phyloP scores from a whole-genome alignment of 2,113 vertebrate genomes.

The Leptocoma aspasia region DNA sequence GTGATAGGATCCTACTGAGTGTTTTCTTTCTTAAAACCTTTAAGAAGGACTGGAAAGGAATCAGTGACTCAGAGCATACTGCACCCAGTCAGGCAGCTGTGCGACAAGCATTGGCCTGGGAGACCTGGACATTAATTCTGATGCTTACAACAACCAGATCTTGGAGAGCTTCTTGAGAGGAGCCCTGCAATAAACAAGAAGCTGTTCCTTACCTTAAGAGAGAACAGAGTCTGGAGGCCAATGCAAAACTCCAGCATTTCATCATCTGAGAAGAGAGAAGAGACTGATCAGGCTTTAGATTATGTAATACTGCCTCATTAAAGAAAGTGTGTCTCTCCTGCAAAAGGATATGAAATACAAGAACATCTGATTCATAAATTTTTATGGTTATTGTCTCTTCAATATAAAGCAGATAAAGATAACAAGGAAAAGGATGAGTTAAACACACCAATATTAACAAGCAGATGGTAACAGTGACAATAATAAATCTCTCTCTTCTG shows the following conservation, averaged over 20 bases:
- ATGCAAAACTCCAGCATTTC: conserved; percentile 84
- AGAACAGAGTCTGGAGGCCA: conserved; percentile 87
- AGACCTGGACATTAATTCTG: neutral
- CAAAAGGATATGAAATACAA: neutral
- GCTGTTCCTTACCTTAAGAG: conserved; percentile 84
- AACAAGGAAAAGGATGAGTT: neutral
- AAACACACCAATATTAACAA: neutral
- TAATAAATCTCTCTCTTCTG: neutral
- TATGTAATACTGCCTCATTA: neutral
- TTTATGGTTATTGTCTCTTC: neutral
- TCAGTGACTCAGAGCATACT: neutral
- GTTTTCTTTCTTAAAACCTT: neutral
- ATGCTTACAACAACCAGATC: neutral
- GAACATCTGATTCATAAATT: neutral
- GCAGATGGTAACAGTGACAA: neutral
- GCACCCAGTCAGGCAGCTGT: neutral
- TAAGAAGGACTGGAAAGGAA: neutral
- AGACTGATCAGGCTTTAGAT: neutral
- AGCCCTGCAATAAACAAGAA: neutral
- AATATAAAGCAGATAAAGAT: neutral
- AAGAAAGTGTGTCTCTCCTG: neutral
- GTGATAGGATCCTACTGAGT: neutral
- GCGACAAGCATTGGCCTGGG: neutral
- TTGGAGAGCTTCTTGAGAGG: neutral
- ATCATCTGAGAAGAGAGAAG: conserved; percentile 75